Percentiles rank a stretch among this genome's conserved stretches.
phyloP scores from a whole-genome alignment of 1,140 invertebrate genomes.

The Meloidogyne floridensis region DNA sequence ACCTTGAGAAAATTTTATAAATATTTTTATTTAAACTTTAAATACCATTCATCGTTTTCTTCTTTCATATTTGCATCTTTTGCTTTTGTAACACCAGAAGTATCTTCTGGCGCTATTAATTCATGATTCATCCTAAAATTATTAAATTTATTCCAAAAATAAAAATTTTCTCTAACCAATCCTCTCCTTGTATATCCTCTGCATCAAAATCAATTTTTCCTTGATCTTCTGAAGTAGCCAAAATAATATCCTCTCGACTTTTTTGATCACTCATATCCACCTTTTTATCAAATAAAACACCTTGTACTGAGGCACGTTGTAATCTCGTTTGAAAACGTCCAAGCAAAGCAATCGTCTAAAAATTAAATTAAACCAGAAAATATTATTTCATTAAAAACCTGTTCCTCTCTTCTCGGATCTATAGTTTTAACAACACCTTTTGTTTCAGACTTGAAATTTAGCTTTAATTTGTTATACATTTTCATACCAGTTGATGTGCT shows the following conservation, averaged over 20 bases:
- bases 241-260: constrained; percentile 43
- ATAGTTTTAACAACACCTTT: constrained; percentile 67
- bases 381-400: constrained; percentile 35
- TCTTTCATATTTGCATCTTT: constrained; percentile 89
- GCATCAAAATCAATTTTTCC: constrained; percentile 56
- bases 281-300: constrained; percentile 65
- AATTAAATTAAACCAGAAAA: constrained; percentile 13
- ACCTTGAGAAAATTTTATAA: background rate
- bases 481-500: constrained; percentile 73
- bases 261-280: constrained; percentile 59
- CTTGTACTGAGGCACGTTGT: constrained; percentile 47
- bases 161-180: constrained; percentile 55
- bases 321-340: constrained; percentile 78
- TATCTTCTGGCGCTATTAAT: constrained; percentile 75
- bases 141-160: constrained; percentile 28
- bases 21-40: no score
- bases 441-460: constrained; percentile 74
- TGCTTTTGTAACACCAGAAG: constrained; percentile 77
- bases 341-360: constrained; percentile 76
- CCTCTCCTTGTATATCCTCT: constrained; percentile 61
- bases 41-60: constrained; percentile 79
- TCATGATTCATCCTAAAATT: constrained; percentile 78
- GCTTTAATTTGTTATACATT: constrained; percentile 76
- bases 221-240: constrained; percentile 45
- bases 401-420: constrained; percentile 67